These are phyloP conservation scores for Phyllostomus discolor DNA, from an alignment of 2,113 vertebrate species.

Conservation along the genomic window DNA sequence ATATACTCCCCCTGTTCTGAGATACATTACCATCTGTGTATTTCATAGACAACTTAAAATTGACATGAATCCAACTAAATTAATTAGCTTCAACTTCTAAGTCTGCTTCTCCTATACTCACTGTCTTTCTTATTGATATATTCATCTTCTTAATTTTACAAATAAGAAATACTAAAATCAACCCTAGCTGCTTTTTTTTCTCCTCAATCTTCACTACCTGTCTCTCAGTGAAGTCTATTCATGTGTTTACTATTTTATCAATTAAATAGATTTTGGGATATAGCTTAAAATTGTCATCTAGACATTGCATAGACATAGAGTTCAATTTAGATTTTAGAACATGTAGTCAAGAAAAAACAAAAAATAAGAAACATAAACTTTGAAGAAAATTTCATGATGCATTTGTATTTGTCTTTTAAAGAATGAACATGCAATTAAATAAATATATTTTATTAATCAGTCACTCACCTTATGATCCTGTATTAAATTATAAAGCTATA, in stretches of 20 bases:
- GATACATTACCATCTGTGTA: neutral
- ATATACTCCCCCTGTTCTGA: neutral
- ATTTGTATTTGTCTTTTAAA: neutral
- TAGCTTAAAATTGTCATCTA: neutral
- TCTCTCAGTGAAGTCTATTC: neutral
- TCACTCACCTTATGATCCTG: neutral
- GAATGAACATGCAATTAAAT: neutral
- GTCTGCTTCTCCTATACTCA: neutral
- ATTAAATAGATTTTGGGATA: neutral
- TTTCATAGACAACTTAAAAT: neutral
- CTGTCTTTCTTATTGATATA: neutral
- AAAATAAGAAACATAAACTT: neutral
- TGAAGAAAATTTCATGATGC: neutral
- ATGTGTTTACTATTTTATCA: neutral
- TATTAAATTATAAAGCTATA: neutral
- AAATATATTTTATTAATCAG: no score
- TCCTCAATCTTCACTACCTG: neutral
- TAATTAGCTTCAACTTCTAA: neutral
- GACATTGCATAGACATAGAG: neutral
- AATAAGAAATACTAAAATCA: neutral
- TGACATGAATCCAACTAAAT: neutral
- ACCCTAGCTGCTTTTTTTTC: neutral
- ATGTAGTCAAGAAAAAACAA: neutral
- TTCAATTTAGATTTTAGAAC: neutral
- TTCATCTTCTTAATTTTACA: neutral